These are phyloP conservation scores for Pseudanteris insignis DNA, from an alignment of 2,888 invertebrate genomes.

Conservation along the genomic window DNA sequence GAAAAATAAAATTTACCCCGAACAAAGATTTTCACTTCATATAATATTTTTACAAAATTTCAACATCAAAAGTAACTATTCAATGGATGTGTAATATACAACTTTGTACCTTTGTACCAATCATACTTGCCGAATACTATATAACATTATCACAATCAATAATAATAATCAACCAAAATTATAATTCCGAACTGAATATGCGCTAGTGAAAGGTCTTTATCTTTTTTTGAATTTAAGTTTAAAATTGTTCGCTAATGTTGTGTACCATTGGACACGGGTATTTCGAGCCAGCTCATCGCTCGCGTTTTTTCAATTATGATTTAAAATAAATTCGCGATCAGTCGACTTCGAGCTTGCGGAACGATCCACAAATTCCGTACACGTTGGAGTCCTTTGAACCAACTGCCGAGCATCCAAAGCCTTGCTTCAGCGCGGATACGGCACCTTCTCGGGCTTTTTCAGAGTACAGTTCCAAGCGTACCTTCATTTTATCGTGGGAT, in stretches of 20 bases:
- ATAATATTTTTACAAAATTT: too few species aligned
- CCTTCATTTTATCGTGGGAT: conserved; percentile 76
- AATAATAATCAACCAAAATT: too few species aligned
- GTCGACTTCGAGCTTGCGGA: conserved; percentile 82
- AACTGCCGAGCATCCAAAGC: conserved; percentile 71
- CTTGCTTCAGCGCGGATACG: conserved; percentile 75
- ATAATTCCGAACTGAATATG: too few species aligned
- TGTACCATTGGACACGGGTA: not conserved
- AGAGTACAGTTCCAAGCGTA: conserved; percentile 76
- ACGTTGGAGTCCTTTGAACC: conserved; percentile 70
- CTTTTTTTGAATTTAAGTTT: not conserved
- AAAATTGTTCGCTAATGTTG: not conserved
- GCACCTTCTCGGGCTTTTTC: conserved; percentile 79
- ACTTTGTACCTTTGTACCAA: too few species aligned
- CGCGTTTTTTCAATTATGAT: too few species aligned
- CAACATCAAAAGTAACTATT: too few species aligned
- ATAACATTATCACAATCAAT: too few species aligned
- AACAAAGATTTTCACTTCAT: too few species aligned
- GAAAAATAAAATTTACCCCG: too few species aligned
- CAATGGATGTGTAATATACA: too few species aligned
- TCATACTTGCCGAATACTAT: too few species aligned
- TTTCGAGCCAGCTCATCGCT: not conserved
- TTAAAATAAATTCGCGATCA: conserved; percentile 60
- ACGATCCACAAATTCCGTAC: conserved; percentile 78
- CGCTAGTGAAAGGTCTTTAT: too few species aligned